Percentiles rank a stretch among this genome's conserved stretches.
These are phyloP conservation scores for Turritopsis rubra DNA, from an alignment of 30 jellyfish, hydroid and myxozoan species.

Conservation along the genomic window DNA sequence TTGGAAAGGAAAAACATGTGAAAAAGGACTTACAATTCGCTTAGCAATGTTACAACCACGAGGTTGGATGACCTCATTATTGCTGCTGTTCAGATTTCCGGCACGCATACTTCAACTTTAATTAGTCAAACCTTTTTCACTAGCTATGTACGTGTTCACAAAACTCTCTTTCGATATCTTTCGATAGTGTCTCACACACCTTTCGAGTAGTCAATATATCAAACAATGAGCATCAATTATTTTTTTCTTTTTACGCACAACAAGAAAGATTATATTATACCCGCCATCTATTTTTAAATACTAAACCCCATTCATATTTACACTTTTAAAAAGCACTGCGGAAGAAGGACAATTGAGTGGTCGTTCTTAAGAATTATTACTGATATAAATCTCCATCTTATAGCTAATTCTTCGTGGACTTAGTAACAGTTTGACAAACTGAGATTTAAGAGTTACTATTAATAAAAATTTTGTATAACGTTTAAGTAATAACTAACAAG, in stretches of 20 bases:
- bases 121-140: background rate
- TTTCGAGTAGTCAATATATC: too few relatives aligned
- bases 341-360: background rate
- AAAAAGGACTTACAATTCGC: background rate
- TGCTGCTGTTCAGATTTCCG: background rate
- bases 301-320: background rate
- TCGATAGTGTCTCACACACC: too few relatives aligned
- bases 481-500: background rate
- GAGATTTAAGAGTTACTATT: background rate
- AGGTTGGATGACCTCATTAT: background rate
- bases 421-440: background rate
- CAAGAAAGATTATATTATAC: background rate
- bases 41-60: background rate
- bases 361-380: background rate
- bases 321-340: background rate
- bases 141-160: too few relatives aligned
- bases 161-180: too few relatives aligned
- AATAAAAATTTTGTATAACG: background rate
- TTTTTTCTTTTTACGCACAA: background rate
- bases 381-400: background rate
- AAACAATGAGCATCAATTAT: too few relatives aligned
- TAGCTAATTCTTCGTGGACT: background rate
- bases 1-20: background rate
- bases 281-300: background rate
- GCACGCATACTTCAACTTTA: background rate